These are phyloP conservation scores for Danionella cerebrum DNA, from an alignment of 2,113 vertebrate genomes.

Conservation along the genomic window DNA sequence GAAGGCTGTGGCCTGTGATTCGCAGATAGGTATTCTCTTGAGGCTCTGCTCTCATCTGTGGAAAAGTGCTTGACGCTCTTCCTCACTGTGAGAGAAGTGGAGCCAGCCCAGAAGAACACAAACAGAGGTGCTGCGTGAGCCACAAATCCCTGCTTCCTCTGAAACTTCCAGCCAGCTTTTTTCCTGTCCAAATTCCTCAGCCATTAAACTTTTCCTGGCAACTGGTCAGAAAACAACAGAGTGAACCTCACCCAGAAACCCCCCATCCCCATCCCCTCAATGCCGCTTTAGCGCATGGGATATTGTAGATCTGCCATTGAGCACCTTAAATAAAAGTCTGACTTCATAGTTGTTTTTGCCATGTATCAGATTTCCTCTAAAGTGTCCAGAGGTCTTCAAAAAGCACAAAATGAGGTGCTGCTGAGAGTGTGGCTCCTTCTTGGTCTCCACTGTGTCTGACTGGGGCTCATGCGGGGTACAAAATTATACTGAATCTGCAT, in stretches of 20 bases:
- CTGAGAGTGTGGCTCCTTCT: constrained; percentile 24
- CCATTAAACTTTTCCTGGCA: constrained; percentile 93
- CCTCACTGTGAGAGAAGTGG: constrained; percentile 58
- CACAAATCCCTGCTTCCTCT: constrained; percentile 83
- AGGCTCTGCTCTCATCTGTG: constrained; percentile 54
- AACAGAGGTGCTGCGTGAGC: constrained; percentile 76
- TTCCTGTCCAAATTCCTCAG: constrained; percentile 91
- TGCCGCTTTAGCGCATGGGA: constrained; percentile 62
- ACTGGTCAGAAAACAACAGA: constrained; percentile 67
- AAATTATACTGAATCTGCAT: constrained; percentile 53
- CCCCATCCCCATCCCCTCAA: constrained; percentile 38
- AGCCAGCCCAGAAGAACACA: constrained; percentile 68
- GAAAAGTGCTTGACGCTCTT: constrained; percentile 68
- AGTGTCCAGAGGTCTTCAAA: constrained; percentile 61
- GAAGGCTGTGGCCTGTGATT: constrained; percentile 51
- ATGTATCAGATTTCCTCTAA: constrained; percentile 64
- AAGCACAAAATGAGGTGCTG: constrained; percentile 57
- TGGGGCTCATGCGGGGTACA: constrained; percentile 37
- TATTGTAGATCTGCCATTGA: constrained; percentile 60
- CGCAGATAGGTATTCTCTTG: constrained; percentile 54
- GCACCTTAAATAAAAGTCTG: constrained; percentile 70
- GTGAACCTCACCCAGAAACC: constrained; percentile 53
- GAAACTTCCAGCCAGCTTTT: constrained; percentile 80
- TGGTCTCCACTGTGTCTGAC: constrained; percentile 44
- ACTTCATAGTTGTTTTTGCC: constrained; percentile 66